Evolutionary conservation across 2,888 invertebrate species (phyloP).

Genomic region (Lasioglossum morio): DNA sequence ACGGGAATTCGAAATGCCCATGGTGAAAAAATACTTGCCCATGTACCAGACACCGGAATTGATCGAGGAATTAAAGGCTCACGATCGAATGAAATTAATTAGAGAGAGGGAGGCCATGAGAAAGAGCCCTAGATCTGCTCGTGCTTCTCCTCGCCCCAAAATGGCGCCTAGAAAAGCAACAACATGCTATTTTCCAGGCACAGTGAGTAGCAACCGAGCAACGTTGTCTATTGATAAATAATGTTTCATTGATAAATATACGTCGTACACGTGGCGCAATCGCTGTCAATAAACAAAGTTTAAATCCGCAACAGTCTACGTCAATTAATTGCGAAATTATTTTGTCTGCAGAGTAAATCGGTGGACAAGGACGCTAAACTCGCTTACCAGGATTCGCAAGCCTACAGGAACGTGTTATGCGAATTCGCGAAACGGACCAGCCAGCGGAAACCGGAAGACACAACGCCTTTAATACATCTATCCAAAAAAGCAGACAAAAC

Average conservation of each 20-base stretch:
- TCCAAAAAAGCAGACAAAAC: conserved; percentile 60
- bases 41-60: conserved; percentile 69
- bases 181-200: neutral
- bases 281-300: neutral
- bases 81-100: conserved; percentile 71
- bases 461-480: conserved; percentile 28
- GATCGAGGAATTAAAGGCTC: conserved; percentile 71
- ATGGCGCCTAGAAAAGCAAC: neutral
- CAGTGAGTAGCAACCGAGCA: neutral
- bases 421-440: conserved; percentile 63
- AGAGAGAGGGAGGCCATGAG: conserved; percentile 62
- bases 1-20: conserved; percentile 56
- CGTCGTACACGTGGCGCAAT: neutral
- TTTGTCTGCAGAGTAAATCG: conserved; percentile 18
- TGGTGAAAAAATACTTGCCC: conserved; percentile 71
- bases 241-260: neutral
- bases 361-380: conserved; percentile 18
- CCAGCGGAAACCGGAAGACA: conserved; percentile 15
- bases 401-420: conserved; percentile 66
- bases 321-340: neutral
- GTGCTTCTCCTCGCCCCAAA: neutral
- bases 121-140: conserved; percentile 13
- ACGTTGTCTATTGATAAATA: neutral
- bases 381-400: conserved; percentile 73
- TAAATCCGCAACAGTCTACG: neutral